phyloP scores from a whole-genome alignment of 2,888 invertebrate species.

The Lysandra bellargus region DNA sequence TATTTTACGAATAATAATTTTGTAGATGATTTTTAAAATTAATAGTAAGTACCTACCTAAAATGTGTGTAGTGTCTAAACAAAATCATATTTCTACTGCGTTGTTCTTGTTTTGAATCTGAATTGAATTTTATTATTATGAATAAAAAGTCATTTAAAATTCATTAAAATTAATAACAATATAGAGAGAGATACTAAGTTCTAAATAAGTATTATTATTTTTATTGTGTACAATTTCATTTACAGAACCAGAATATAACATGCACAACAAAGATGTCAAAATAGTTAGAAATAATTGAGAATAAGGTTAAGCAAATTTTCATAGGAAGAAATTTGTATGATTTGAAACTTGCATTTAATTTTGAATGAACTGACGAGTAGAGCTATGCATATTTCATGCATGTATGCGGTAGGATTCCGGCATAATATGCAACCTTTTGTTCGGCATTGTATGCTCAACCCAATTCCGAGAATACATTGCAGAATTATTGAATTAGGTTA shows the following conservation, averaged over 20 bases:
- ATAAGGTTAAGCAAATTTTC: background rate
- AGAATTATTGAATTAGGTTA: background rate
- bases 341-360: background rate
- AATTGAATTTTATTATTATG: too few species aligned
- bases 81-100: background rate
- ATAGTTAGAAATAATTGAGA: background rate
- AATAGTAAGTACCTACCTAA: background rate
- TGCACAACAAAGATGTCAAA: too few species aligned
- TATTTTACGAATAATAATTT: background rate
- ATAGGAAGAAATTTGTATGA: background rate
- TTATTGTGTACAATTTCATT: too few species aligned
- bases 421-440: slow-evolving; percentile 7
- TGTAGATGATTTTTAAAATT: too few species aligned
- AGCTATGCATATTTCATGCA: slow-evolving; percentile 1
- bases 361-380: background rate
- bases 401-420: background rate
- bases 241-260: too few species aligned
- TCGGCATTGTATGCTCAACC: background rate
- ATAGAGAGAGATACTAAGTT: too few species aligned
- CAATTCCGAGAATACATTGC: background rate
- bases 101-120: background rate
- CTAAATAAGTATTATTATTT: too few species aligned
- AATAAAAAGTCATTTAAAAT: too few species aligned
- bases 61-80: background rate
- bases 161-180: too few species aligned